These are phyloP conservation scores for Crocodylus rhombifer DNA, from an alignment of 2,797 vertebrate genomes.

Conservation along the genomic window DNA sequence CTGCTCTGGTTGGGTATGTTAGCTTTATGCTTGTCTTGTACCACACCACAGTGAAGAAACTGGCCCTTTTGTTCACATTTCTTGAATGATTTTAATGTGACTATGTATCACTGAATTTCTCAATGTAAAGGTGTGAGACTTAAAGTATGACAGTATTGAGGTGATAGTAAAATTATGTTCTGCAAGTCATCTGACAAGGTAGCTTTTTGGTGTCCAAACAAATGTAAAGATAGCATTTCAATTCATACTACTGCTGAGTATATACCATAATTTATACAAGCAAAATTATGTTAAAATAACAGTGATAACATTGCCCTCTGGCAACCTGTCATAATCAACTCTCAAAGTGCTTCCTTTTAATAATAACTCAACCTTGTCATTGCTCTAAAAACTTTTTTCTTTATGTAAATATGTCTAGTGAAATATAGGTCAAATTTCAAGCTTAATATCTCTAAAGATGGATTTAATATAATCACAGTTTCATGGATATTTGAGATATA, in stretches of 20 bases:
- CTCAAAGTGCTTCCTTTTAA: background rate
- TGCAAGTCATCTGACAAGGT: background rate
- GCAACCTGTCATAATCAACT: background rate
- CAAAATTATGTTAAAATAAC: background rate
- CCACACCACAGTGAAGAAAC: background rate
- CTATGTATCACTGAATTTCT: background rate
- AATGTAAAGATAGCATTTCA: background rate
- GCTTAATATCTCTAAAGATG: slow-evolving; percentile 22
- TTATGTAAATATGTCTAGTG: background rate
- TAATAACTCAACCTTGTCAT: background rate
- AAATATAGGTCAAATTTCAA: background rate
- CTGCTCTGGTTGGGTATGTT: too few relatives aligned
- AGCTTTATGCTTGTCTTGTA: background rate
- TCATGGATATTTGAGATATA: slow-evolving; percentile 27
- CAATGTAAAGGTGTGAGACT: rapidly evolving
- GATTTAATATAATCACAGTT: slow-evolving; percentile 26
- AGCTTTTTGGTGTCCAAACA: background rate
- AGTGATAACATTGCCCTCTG: background rate
- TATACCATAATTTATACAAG: background rate
- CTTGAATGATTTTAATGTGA: background rate
- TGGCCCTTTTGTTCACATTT: background rate
- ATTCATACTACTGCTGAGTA: background rate
- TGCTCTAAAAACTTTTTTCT: background rate
- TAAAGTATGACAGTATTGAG: background rate
- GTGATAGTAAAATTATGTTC: background rate